Percentiles rank a stretch among this genome's conserved stretches.
phyloP scores from a whole-genome alignment of 1,140 invertebrate species.

The Carposina sasakii region DNA sequence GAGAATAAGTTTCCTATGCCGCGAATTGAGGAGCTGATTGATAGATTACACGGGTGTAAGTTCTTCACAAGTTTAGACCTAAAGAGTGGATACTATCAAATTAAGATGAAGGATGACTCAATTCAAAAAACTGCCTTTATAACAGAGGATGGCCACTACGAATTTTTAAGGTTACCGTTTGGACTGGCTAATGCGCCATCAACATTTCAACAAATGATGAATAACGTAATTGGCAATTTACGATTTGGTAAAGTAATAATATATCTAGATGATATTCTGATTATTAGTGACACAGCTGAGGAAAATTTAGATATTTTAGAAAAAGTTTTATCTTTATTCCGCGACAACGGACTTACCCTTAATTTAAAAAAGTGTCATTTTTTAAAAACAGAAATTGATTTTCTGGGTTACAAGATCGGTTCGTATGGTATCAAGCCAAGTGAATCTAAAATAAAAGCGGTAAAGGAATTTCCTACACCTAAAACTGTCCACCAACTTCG shows the following conservation, averaged over 20 bases:
- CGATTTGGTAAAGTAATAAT: background rate
- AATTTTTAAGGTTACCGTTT: conserved; percentile 9
- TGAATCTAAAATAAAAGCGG: background rate
- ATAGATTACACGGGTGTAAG: background rate
- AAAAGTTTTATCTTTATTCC: conserved; percentile 7
- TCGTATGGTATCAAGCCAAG: background rate
- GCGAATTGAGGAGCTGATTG: background rate
- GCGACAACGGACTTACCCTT: conserved; percentile 11
- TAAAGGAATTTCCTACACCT: conserved; percentile 20
- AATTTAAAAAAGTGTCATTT: conserved; percentile 4
- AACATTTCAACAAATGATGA: conserved; percentile 17
- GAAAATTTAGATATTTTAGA: conserved; percentile 5
- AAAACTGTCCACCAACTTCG: conserved; percentile 17
- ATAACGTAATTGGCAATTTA: conserved; percentile 15
- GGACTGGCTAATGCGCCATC: conserved; percentile 12
- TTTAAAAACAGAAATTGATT: conserved; percentile 11
- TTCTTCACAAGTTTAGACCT: conserved; percentile 8
- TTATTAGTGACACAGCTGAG: conserved; percentile 16
- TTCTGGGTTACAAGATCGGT: conserved; percentile 2
- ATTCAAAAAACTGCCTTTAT: conserved; percentile 31
- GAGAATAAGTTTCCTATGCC: background rate
- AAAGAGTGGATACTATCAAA: conserved; percentile 2
- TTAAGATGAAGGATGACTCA: conserved; percentile 7
- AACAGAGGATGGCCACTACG: conserved; percentile 34
- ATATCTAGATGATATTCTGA: conserved; percentile 21